A percentile compares a stretch with the other conserved stretches of the same genome.
Conservation (phyloP, 2,888 invertebrate genomes). For the Metellina segmentata region DNA sequence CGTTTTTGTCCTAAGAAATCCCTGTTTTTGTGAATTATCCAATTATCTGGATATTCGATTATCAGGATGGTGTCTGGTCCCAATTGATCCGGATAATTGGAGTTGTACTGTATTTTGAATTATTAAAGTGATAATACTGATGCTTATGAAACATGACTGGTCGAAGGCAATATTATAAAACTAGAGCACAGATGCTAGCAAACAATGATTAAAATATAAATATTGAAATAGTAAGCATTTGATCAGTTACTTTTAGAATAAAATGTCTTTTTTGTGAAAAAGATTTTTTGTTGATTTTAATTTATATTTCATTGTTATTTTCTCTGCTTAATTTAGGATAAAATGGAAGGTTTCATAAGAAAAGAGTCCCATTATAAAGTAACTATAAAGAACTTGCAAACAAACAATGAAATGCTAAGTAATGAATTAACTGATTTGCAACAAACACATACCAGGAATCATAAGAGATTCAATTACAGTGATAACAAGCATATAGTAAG, state of each 20-base stretch:
- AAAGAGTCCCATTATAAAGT: constrained; percentile 38
- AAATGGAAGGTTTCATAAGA: constrained; percentile 31
- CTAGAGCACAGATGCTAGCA: too few relatives aligned
- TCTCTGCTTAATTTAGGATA: background rate
- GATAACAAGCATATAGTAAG: constrained; percentile 6
- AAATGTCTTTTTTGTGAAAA: background rate
- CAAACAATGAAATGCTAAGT: background rate
- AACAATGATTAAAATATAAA: too few relatives aligned
- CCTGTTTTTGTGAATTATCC: too few relatives aligned
- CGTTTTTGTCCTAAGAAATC: too few relatives aligned
- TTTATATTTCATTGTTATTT: background rate
- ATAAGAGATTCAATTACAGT: background rate
- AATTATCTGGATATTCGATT: too few relatives aligned
- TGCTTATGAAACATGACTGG: too few relatives aligned
- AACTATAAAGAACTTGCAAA: constrained; percentile 24
- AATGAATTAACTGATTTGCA: background rate
- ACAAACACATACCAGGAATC: background rate
- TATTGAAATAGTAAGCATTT: background rate
- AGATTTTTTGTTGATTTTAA: too few relatives aligned
- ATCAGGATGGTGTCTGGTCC: too few relatives aligned
- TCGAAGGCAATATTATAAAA: too few relatives aligned
- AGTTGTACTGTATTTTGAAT: too few relatives aligned
- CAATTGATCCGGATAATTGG: too few relatives aligned
- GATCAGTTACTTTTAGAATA: background rate
- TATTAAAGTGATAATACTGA: too few relatives aligned